phyloP scores from a whole-genome alignment of 2,113 vertebrate species.

The Mustelus asterias region DNA sequence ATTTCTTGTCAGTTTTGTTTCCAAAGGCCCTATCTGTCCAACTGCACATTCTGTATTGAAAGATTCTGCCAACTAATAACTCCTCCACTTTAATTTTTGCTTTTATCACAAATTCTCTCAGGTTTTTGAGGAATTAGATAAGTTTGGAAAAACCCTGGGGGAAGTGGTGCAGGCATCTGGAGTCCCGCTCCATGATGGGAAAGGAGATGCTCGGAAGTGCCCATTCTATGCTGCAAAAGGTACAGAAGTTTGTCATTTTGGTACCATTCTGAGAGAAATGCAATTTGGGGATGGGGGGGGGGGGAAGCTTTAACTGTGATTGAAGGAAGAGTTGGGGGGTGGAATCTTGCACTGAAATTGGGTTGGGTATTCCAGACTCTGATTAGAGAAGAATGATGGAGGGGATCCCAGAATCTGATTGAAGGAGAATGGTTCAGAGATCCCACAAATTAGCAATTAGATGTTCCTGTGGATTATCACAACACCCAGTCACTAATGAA shows the following conservation, averaged over 20 bases:
- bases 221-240: slow-evolving; percentile 78
- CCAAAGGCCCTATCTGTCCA: neutral
- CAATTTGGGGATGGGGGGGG: neutral
- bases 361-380: neutral
- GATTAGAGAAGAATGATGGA: neutral
- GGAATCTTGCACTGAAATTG: no score
- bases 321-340: no score
- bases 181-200: slow-evolving; percentile 63
- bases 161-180: slow-evolving; percentile 65
- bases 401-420: neutral
- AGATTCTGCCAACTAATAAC: neutral
- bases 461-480: neutral
- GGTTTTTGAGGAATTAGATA: slow-evolving; percentile 88
- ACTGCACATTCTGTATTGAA: neutral
- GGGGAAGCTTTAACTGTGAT: no score
- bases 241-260: slow-evolving; percentile 43
- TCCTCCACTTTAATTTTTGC: neutral
- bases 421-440: no score
- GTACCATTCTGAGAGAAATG: neutral
- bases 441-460: neutral
- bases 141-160: slow-evolving; percentile 62
- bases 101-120: slow-evolving; percentile 45
- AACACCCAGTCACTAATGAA: neutral
- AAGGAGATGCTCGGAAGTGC: slow-evolving; percentile 80
- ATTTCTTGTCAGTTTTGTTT: neutral